A percentile compares a stretch with the other conserved stretches of the same genome.
These are phyloP conservation scores for Iphiclides podalirius DNA, from an alignment of 2,888 invertebrate species.

Conservation along the genomic window DNA sequence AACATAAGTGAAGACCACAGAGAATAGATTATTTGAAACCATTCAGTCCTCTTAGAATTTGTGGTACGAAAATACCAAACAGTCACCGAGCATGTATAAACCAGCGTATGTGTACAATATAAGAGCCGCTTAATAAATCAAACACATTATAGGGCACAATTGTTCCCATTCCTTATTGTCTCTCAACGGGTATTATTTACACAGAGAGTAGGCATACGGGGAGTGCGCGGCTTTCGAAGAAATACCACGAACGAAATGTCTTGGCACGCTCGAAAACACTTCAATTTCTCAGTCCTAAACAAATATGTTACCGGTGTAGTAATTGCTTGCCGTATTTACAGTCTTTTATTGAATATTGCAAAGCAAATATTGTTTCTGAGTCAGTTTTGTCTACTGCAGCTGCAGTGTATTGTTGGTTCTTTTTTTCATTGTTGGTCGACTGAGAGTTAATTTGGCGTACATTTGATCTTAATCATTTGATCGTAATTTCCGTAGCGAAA, in stretches of 20 bases:
- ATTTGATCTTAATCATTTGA: conserved; percentile 55
- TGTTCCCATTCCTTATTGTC: conserved; percentile 71
- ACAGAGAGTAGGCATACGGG: conserved; percentile 52
- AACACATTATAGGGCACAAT: conserved; percentile 65
- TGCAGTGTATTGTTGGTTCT: conserved; percentile 44
- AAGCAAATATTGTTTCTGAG: conserved; percentile 75
- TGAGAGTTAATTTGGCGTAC: conserved; percentile 67
- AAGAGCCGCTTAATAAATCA: conserved; percentile 68
- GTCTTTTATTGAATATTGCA: conserved; percentile 76
- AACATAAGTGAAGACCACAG: too few species aligned
- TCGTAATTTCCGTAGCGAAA: too few species aligned
- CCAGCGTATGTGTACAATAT: conserved; percentile 35
- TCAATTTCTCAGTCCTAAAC: conserved; percentile 76
- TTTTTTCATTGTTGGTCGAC: conserved; percentile 36
- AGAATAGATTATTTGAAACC: too few species aligned
- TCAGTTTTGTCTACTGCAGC: conserved; percentile 69
- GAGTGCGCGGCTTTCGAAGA: conserved; percentile 41
- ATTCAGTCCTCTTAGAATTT: too few species aligned
- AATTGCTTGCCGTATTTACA: conserved; percentile 76
- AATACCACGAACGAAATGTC: conserved; percentile 66
- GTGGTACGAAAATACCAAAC: too few species aligned
- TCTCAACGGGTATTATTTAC: conserved; percentile 67
- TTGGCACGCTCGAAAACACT: conserved; percentile 73
- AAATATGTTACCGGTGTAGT: conserved; percentile 75
- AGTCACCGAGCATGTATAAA: too few species aligned